phyloP scores from a whole-genome alignment of 2,888 invertebrate species.

The Deilephila porcellus region DNA sequence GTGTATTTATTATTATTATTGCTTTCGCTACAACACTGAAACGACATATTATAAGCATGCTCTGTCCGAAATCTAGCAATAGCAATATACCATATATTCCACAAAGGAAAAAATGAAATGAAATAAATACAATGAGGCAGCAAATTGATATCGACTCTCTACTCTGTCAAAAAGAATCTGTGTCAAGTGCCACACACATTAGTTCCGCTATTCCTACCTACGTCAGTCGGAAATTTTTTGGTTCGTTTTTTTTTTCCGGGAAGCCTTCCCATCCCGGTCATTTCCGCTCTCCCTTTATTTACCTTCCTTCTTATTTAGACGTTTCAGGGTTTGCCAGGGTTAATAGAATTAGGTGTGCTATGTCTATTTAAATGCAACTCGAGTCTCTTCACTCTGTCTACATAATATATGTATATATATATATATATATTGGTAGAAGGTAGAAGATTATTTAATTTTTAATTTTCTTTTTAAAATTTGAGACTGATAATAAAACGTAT shows the following conservation, averaged over 20 bases:
- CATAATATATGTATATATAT: too few species aligned
- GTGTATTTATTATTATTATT: too few species aligned
- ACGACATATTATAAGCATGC: too few species aligned
- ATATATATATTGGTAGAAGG: too few species aligned
- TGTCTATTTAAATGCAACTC: neutral
- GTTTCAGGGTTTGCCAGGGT: slow-evolving; percentile 14
- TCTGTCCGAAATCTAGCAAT: too few species aligned
- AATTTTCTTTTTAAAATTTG: too few species aligned
- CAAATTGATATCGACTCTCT: neutral
- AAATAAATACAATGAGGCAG: too few species aligned
- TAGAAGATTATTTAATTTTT: too few species aligned
- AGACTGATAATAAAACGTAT: too few species aligned
- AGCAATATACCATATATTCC: too few species aligned
- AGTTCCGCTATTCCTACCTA: slow-evolving; percentile 37
- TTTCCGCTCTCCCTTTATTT: slow-evolving; percentile 32
- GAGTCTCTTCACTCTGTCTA: neutral
- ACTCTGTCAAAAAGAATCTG: neutral
- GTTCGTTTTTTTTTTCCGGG: slow-evolving; percentile 12
- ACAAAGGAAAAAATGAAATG: too few species aligned
- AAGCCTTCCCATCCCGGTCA: neutral
- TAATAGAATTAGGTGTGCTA: slow-evolving; percentile 8
- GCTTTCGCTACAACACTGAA: too few species aligned
- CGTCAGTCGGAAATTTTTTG: slow-evolving; percentile 33
- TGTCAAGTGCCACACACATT: slow-evolving; percentile 27
- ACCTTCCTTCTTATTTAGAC: slow-evolving; percentile 32